Evolutionary conservation across 2,888 invertebrate genomes (phyloP).

Genomic region (Lucinisca nassula): DNA sequence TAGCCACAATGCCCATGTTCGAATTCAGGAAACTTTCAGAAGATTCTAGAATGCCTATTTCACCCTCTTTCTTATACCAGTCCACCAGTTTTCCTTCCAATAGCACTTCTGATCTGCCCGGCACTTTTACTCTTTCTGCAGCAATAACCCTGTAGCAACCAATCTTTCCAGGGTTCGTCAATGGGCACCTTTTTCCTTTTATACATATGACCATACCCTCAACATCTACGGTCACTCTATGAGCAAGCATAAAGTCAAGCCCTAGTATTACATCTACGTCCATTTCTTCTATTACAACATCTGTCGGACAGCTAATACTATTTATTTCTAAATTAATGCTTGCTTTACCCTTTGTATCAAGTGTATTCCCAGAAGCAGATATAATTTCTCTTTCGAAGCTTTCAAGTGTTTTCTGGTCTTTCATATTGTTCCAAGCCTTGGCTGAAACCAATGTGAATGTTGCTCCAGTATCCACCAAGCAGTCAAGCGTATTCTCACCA

Average conservation of each 20-base stretch:
- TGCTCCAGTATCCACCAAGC: not conserved
- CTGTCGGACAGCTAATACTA: not conserved
- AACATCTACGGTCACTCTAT: not conserved
- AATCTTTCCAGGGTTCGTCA: not conserved
- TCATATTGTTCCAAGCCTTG: not conserved
- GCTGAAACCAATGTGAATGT: not conserved
- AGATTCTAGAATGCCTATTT: slow-evolving; percentile 33
- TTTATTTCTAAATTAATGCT: not conserved
- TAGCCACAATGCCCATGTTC: slow-evolving; percentile 21
- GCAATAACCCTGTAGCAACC: slow-evolving; percentile 30
- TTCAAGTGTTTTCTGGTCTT: not conserved
- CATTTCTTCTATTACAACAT: slow-evolving; percentile 17
- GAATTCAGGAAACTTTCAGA: not conserved
- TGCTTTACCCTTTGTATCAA: not conserved
- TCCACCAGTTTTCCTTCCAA: not conserved
- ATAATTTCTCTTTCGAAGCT: not conserved
- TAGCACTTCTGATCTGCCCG: slow-evolving; percentile 36
- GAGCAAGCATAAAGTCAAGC: slow-evolving; percentile 18
- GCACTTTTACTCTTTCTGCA: slow-evolving; percentile 17
- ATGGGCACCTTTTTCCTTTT: not conserved
- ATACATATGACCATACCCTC: not conserved
- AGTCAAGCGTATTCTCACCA: not conserved
- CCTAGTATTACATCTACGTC: slow-evolving; percentile 25
- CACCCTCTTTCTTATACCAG: not conserved
- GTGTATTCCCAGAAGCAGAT: not conserved